These are phyloP conservation scores for Apistogramma diplotaenia DNA, from an alignment of 2,113 vertebrate genomes.

Conservation along the genomic window DNA sequence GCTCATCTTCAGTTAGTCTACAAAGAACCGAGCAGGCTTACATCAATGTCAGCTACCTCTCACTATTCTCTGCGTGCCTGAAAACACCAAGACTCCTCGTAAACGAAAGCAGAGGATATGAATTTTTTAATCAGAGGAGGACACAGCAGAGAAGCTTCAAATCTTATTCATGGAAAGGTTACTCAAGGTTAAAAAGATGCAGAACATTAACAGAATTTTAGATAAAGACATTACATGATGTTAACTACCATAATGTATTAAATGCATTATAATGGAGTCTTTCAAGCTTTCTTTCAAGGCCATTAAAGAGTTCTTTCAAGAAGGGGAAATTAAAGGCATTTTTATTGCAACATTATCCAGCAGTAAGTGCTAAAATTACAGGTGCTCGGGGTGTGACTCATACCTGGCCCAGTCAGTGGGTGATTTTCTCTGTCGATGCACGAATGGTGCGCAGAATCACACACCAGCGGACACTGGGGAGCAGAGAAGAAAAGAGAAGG, in stretches of 20 bases:
- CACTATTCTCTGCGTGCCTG: neutral
- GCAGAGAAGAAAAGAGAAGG: conserved; percentile 9
- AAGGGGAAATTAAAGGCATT: neutral
- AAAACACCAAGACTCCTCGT: neutral
- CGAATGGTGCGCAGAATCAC: conserved; percentile 79
- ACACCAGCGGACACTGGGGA: conserved; percentile 86
- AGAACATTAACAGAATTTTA: neutral
- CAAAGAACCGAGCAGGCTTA: neutral
- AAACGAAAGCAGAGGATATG: neutral
- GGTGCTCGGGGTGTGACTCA: conserved; percentile 12
- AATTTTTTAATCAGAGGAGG: conserved; percentile 9
- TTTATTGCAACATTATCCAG: neutral
- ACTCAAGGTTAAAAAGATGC: conserved; percentile 28
- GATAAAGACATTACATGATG: neutral
- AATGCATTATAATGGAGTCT: neutral
- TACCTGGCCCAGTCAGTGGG: conserved; percentile 89
- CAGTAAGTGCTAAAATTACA: neutral
- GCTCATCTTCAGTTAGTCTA: neutral
- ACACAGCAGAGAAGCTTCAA: neutral
- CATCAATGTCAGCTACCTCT: neutral
- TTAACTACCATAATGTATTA: neutral
- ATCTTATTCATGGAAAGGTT: conserved; percentile 9
- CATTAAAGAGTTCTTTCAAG: neutral
- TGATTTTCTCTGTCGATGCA: conserved; percentile 80
- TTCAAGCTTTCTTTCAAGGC: neutral